Percentiles rank a stretch among this genome's conserved stretches.
These are phyloP conservation scores for Zaprionus davidi DNA, from an alignment of 1,140 invertebrate genomes.

Conservation along the genomic window DNA sequence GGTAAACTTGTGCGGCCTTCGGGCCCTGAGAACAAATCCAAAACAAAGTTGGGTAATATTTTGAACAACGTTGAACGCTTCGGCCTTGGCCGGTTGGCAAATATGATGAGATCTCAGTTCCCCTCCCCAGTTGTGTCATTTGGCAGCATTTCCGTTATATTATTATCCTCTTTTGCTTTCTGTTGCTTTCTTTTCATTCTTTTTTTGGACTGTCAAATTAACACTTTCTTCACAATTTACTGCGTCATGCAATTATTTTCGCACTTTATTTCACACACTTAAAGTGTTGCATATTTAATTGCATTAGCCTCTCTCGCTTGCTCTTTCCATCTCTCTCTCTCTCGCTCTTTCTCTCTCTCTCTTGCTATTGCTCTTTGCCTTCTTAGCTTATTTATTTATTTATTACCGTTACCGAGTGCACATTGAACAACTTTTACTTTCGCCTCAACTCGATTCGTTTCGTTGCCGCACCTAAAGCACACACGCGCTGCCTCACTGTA, in stretches of 20 bases:
- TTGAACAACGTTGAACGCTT: conserved; percentile 16
- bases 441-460: conserved; percentile 12
- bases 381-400: conserved; percentile 63
- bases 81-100: conserved; percentile 50
- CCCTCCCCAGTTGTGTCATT: conserved; percentile 1
- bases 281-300: conserved; percentile 65
- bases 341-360: conserved; percentile 15
- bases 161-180: conserved; percentile 1
- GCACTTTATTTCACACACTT: conserved; percentile 55
- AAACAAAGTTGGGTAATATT: conserved; percentile 57
- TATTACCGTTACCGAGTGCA: conserved; percentile 63
- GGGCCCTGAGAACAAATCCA: conserved; percentile 41
- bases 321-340: neutral
- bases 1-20: conserved; percentile 49
- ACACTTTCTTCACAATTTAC: conserved; percentile 19
- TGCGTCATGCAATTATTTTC: conserved; percentile 18
- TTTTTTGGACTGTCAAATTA: conserved; percentile 18
- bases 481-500: conserved; percentile 9
- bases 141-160: conserved; percentile 15
- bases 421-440: conserved; percentile 68
- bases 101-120: conserved; percentile 13
- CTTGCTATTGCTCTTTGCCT: conserved; percentile 32
- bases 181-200: neutral
- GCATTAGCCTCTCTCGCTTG: conserved; percentile 26
- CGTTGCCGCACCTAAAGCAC: conserved; percentile 45